A percentile compares a stretch with the other conserved stretches of the same genome.
Evolutionary conservation across 2,888 invertebrate genomes (phyloP).

Genomic region (Netelia inedita): DNA sequence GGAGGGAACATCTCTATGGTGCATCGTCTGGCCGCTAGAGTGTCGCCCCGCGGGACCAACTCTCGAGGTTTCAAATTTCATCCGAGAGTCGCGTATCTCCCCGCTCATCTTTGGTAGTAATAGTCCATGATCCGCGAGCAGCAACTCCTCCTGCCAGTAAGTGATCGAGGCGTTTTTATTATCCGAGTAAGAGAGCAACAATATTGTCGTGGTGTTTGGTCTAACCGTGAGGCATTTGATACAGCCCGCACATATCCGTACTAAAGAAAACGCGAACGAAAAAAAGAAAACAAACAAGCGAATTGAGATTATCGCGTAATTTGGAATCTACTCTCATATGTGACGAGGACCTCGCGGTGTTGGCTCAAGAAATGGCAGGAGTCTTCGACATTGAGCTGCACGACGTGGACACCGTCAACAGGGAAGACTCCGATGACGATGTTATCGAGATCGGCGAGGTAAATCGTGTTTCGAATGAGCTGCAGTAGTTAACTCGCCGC

Average conservation of each 20-base stretch:
- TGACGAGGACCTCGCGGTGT: slow-evolving; percentile 44
- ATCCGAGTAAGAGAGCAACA: slow-evolving; percentile 50
- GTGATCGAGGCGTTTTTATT: slow-evolving; percentile 64
- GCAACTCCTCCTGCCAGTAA: slow-evolving; percentile 45
- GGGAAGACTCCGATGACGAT: slow-evolving; percentile 95
- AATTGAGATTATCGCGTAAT: slow-evolving; percentile 16
- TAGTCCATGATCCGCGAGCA: slow-evolving; percentile 15
- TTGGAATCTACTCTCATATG: slow-evolving; percentile 51
- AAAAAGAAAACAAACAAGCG: not conserved
- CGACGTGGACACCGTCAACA: slow-evolving; percentile 88
- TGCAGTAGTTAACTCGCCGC: not conserved
- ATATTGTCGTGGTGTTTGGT: slow-evolving; percentile 60
- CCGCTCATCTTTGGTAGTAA: not conserved
- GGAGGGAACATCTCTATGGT: too few relatives aligned
- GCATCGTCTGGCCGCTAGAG: too few relatives aligned
- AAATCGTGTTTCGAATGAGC: slow-evolving; percentile 80
- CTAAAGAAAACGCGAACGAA: not conserved
- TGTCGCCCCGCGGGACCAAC: too few relatives aligned
- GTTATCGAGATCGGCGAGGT: slow-evolving; percentile 96
- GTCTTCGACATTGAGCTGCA: slow-evolving; percentile 97
- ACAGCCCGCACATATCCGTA: not conserved
- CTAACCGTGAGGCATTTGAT: slow-evolving; percentile 24
- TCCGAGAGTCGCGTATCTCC: too few relatives aligned
- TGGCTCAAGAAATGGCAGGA: slow-evolving; percentile 88
- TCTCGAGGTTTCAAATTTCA: too few relatives aligned